A percentile compares a stretch with the other conserved stretches of the same genome.
Conservation (phyloP, 2,888 invertebrate species). For the Labia minor region DNA sequence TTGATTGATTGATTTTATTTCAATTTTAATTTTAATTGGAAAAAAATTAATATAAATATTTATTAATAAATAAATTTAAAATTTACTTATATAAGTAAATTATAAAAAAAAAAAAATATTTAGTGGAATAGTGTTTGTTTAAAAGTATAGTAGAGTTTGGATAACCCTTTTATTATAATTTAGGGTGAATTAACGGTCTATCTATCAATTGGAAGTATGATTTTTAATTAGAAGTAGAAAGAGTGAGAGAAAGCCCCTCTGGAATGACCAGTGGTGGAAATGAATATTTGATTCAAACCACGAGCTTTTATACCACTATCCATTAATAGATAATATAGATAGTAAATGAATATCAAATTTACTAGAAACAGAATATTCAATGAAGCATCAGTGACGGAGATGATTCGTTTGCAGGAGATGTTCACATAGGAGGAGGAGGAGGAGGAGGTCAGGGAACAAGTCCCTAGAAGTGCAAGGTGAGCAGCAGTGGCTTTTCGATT, state of each 20-base stretch:
- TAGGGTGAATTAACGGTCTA: not conserved
- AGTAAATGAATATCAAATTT: conserved; percentile 13
- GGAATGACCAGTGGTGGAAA: not conserved
- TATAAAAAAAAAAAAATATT: too few species aligned
- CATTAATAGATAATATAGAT: conserved; percentile 8
- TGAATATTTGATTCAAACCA: conserved; percentile 3
- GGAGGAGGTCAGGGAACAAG: too few species aligned
- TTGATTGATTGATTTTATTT: too few species aligned
- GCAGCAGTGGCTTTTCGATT: not conserved
- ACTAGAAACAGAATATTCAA: conserved; percentile 6
- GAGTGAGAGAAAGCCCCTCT: too few species aligned
- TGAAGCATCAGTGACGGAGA: not conserved
- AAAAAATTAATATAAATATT: too few species aligned
- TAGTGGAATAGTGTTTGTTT: too few species aligned
- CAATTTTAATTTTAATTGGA: too few species aligned
- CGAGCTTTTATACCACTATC: not conserved
- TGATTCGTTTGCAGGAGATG: not conserved
- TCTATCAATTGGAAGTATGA: not conserved
- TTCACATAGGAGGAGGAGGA: not conserved
- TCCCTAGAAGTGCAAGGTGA: not conserved
- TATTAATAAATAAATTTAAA: too few species aligned
- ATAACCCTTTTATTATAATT: not conserved
- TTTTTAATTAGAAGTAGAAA: not conserved
- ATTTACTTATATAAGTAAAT: too few species aligned
- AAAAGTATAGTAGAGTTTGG: not conserved